phyloP scores from a whole-genome alignment of 2,113 vertebrate species.

The Brevimyrus niger region DNA sequence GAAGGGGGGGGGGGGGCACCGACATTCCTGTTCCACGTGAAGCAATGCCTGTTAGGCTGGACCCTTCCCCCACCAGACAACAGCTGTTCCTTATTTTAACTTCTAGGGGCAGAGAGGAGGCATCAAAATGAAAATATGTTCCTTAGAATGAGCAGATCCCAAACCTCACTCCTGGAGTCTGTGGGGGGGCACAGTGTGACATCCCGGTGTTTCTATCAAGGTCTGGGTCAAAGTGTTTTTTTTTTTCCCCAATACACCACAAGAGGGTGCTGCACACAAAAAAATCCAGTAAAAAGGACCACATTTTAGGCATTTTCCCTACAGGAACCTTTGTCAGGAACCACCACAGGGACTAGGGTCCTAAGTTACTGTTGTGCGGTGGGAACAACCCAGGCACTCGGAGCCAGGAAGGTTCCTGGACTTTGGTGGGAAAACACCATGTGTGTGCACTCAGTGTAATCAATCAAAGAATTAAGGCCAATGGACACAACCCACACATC shows the following conservation, averaged over 20 bases:
- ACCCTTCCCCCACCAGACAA: too few relatives aligned
- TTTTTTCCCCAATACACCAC: background rate
- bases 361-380: too few relatives aligned
- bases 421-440: background rate
- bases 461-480: background rate
- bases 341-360: too few relatives aligned
- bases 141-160: background rate
- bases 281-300: background rate
- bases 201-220: background rate
- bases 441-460: background rate
- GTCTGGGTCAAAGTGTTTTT: background rate
- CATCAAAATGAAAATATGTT: background rate
- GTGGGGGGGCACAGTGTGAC: background rate
- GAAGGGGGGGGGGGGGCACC: background rate
- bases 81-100: slow-evolving; percentile 56
- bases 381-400: background rate
- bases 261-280: background rate
- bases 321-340: background rate
- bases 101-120: slow-evolving; percentile 17
- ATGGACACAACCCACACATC: background rate
- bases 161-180: background rate
- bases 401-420: background rate
- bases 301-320: background rate
- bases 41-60: background rate
- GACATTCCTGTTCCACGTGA: background rate